Evolutionary conservation across 2,113 vertebrate genomes (phyloP), one percentile per base, ranked within the genome.

Genomic region (Benitochromis conjunctus): DNA sequence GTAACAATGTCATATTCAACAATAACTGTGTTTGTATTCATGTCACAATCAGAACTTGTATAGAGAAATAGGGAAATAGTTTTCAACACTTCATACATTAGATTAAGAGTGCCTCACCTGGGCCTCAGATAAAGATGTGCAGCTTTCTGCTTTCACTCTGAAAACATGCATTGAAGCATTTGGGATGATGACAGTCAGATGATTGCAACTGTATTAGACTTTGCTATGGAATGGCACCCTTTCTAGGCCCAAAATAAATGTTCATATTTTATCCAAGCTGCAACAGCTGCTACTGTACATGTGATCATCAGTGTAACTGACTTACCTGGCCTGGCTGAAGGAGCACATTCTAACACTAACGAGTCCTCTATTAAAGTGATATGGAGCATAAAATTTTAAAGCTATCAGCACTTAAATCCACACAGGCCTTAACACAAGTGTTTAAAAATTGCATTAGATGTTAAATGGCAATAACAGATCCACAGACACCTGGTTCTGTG

Each of bases 401-500:
- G 55, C 81, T 82, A 36, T 60, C 58, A 43, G 56, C 24, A 46
- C 13, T 77, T 71, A 58, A 84, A 79, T 76, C n/a, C 83, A 69
- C 34, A 5, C 13, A 4, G 21, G 10, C 16, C 12, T 24, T 43
- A 41, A 31, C 74, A 43, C 9, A 19, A 18, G 16, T 29, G n/a
- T 86, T 24, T 82, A 53, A 79, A 58, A 13, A 36, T 13, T 5
- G 3, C 18, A 29, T 19, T 12, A 13, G 31, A 31, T 56, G 85
- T 84, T 82, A 58, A 86, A 85, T 58, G 43, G 43, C n/a, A 76
- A 18, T 51, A 84, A 55, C 57, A 77, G 78, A 69, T 64, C 43
- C 46, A n/a, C 29, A 54, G 58, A 88, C 81, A 91, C 79, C 85
- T 86, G 88, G n/a, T 58, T 88, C 80, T 79, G 64, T 83, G 80